phyloP scores from a whole-genome alignment of 2,888 invertebrate genomes.

The Drosophila conformis region DNA sequence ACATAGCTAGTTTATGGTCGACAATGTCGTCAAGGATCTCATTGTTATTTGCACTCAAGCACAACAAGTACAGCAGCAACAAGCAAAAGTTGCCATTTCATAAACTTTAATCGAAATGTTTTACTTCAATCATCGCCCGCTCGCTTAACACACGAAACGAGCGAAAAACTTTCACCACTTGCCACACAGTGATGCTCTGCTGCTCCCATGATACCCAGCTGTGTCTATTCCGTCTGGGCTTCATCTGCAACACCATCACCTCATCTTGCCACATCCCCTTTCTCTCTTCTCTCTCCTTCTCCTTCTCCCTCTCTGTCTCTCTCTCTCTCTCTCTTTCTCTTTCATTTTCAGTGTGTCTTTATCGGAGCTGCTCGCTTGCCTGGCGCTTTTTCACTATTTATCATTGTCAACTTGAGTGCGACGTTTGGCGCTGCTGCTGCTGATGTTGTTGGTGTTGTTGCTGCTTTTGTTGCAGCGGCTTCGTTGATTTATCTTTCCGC shows the following conservation, averaged over 20 bases:
- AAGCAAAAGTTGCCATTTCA: slow-evolving; percentile 70
- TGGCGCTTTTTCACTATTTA: slow-evolving; percentile 80
- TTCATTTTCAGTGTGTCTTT: slow-evolving; percentile 29
- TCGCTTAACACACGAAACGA: slow-evolving; percentile 44
- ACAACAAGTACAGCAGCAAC: slow-evolving; percentile 23
- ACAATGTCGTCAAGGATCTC: slow-evolving; percentile 57
- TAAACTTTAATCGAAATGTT: slow-evolving; percentile 81
- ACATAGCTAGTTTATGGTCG: slow-evolving; percentile 67
- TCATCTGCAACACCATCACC: slow-evolving; percentile 37
- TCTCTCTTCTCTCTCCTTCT: not conserved
- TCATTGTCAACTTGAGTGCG: slow-evolving; percentile 81
- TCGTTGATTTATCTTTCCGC: slow-evolving; percentile 80
- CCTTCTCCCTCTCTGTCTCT: slow-evolving; percentile 4
- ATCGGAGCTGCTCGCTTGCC: slow-evolving; percentile 53
- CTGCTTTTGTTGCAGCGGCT: slow-evolving; percentile 40
- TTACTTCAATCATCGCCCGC: slow-evolving; percentile 76
- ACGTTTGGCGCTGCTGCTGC: slow-evolving; percentile 73
- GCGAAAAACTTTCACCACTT: slow-evolving; percentile 77
- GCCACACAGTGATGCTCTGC: slow-evolving; percentile 46
- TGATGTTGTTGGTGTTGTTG: slow-evolving; percentile 40
- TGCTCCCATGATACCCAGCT: slow-evolving; percentile 28
- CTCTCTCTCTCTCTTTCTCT: not conserved
- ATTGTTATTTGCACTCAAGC: slow-evolving; percentile 57
- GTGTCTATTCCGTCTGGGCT: slow-evolving; percentile 38
- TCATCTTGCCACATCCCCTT: slow-evolving; percentile 1